phyloP scores from a whole-genome alignment of 2,797 vertebrate species.

The Hafferia zeledoni region DNA sequence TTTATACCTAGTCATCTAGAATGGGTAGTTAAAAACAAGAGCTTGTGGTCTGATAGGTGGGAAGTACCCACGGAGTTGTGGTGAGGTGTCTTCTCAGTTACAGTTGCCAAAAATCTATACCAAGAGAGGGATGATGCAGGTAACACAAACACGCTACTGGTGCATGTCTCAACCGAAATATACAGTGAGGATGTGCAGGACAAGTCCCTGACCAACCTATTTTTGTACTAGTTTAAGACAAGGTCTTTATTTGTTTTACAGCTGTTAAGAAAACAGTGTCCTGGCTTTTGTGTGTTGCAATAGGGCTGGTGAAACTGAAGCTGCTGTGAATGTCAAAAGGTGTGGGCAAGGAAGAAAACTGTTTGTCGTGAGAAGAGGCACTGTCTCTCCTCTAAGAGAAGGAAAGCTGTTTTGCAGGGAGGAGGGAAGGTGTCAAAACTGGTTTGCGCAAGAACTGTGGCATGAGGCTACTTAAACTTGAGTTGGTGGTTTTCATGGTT shows the following conservation, averaged over 20 bases:
- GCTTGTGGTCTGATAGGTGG: neutral
- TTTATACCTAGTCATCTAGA: neutral
- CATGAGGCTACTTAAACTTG: neutral
- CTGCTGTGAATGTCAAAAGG: neutral
- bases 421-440: neutral
- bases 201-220: neutral
- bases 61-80: neutral
- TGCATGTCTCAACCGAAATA: neutral
- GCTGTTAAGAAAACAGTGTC: neutral
- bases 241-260: neutral
- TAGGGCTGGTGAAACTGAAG: neutral
- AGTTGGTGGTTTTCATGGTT: neutral
- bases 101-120: neutral
- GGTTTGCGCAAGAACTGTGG: neutral
- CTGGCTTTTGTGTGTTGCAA: neutral
- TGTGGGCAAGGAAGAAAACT: neutral
- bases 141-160: rapidly evolving
- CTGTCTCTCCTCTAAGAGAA: neutral
- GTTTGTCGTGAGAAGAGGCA: neutral
- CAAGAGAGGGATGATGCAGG: neutral
- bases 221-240: neutral
- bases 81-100: neutral
- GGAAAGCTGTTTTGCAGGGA: neutral
- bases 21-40: neutral
- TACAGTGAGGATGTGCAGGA: neutral